These are phyloP conservation scores for Hirundichthys speculiger DNA, from an alignment of 2,113 vertebrate genomes.

Conservation along the genomic window DNA sequence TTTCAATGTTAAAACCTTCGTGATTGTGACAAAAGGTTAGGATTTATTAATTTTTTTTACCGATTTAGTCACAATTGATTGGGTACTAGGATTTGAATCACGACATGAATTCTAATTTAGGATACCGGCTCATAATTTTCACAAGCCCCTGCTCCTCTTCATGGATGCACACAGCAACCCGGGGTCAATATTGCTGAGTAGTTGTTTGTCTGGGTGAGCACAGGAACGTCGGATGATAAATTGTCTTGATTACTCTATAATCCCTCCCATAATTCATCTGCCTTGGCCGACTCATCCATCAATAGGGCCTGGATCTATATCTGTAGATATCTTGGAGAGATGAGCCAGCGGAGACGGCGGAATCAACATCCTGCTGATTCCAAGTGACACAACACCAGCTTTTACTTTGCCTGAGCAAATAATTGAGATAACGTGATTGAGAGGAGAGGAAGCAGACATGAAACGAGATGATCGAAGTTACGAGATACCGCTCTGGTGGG, in stretches of 20 bases:
- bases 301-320: constrained; percentile 59
- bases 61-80: not conserved
- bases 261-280: constrained; percentile 63
- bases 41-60: not conserved
- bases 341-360: not conserved
- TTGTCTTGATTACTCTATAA: constrained; percentile 71
- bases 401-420: constrained; percentile 39
- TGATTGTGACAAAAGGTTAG: not conserved
- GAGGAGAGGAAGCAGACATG: constrained; percentile 35
- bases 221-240: constrained; percentile 61
- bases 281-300: constrained; percentile 58
- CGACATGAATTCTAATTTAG: constrained; percentile 6
- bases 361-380: constrained; percentile 14
- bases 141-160: constrained; percentile 4
- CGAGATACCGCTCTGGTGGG: constrained; percentile 44
- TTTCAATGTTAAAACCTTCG: too few species aligned
- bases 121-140: not conserved
- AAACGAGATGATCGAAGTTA: constrained; percentile 16
- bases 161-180: constrained; percentile 33
- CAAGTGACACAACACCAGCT: not conserved
- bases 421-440: constrained; percentile 15
- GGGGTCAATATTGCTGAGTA: constrained; percentile 70
- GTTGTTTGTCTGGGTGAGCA: constrained; percentile 50
- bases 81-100: not conserved
- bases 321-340: constrained; percentile 32